Base-by-base conservation (phyloP, 1,140 invertebrate species). In the Pararge aegeria region DNA sequence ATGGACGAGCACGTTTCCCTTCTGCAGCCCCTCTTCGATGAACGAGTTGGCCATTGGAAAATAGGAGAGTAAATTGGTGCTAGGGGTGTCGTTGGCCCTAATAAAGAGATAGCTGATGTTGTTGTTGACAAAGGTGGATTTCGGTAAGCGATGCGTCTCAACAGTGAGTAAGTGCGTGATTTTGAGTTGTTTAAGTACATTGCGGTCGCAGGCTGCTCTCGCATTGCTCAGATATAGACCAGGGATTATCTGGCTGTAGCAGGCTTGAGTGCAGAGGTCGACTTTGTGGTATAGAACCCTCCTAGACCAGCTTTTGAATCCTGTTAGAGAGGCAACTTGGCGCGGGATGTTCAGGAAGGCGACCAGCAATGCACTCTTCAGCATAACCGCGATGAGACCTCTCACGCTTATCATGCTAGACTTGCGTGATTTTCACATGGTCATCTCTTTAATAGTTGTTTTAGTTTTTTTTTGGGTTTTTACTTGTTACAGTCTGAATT, bases 1-100 rank as follows among this genome's bases (percentile, higher is more conserved):
- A 83, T 99, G 98, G 29, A 99, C 94, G 72, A 99, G 91, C 29
- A 98, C 96, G 70, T 94, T 95, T 42, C 87, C 87, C 44, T 78
- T 79, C 12, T 75, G 68, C 6, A 87, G 19, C 12, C 82, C 87
- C 55, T 89, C 82, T 13, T 83, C 80, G 49, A 89, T 89, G 56
- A 89, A 89, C 10, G 80, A 65, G 62, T 89, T 87, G 66, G 84
- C 77, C 77, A 89, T 83, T 49, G 87, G 84, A 70, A 89, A 89
- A 70, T 87, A 89, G 56, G 82, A 69, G 70, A 89, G 40, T 54
- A 89, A 71, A 71, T 87, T 79, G 68, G 87, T 87, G 52, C 73
- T 55, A 73, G 84, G 82, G 69, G 73, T 74, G 77, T 89, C 87
- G 58, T 80, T 73, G 70, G 87, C 86, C 72, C 80, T 83, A 73